These are phyloP conservation scores for Hemistola chrysoprasaria DNA, from an alignment of 2,888 invertebrate species.

Conservation along the genomic window DNA sequence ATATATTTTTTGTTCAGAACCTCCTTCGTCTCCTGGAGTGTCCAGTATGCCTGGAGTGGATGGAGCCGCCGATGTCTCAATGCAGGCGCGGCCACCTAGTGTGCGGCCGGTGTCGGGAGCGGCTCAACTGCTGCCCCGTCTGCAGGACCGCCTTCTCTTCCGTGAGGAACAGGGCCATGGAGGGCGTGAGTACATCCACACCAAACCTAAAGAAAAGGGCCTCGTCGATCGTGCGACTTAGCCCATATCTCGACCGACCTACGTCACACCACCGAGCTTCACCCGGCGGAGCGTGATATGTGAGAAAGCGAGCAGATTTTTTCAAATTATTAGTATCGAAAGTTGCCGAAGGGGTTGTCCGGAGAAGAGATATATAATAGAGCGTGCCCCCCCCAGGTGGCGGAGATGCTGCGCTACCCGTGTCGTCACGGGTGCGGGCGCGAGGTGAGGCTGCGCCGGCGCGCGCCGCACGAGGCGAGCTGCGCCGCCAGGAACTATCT, in stretches of 20 bases:
- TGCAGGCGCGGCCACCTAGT: constrained; percentile 85
- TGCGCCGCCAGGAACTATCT: constrained; percentile 70
- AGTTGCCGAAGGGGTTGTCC: no score
- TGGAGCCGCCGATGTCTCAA: constrained; percentile 83
- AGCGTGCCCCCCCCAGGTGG: no score
- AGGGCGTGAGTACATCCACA: constrained; percentile 59
- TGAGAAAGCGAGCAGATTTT: no score
- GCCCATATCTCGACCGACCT: no score
- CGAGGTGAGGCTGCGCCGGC: constrained; percentile 64
- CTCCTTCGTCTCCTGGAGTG: constrained; percentile 80
- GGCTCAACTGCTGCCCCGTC: constrained; percentile 81
- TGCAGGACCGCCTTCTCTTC: constrained; percentile 80
- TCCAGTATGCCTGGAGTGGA: constrained; percentile 84
- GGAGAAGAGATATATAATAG: no score
- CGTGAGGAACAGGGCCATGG: constrained; percentile 79
- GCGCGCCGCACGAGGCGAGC: constrained; percentile 71
- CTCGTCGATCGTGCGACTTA: no score
- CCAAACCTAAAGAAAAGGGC: no score
- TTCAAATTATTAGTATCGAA: no score
- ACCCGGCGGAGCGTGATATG: no score
- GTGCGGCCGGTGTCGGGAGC: constrained; percentile 79
- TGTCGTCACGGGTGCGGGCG: constrained; percentile 79
- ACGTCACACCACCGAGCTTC: no score
- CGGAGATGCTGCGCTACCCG: constrained; percentile 78
- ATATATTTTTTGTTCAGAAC: constrained; percentile 49